phyloP scores from a whole-genome alignment of 53 echinoderm and acorn worm genomes.

The Zoroaster sp. region DNA sequence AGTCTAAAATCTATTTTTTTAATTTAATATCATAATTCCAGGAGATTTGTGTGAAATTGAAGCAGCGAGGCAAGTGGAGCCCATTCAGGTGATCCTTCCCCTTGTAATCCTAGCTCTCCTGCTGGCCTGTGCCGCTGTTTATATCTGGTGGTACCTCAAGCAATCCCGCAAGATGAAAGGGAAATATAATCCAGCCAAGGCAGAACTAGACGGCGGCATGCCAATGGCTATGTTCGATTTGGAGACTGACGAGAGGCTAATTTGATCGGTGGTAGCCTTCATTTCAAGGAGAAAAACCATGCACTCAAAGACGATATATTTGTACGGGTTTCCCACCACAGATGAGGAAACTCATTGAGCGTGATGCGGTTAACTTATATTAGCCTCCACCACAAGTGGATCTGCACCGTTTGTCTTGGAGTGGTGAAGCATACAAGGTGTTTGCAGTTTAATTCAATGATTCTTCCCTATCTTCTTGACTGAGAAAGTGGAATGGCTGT shows the following conservation, averaged over 20 bases:
- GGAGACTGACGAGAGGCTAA: constrained; percentile 92
- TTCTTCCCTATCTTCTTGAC: too few relatives aligned
- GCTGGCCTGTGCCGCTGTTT: constrained; percentile 58
- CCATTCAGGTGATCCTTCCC: constrained; percentile 56
- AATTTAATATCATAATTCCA: neutral
- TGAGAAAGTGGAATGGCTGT: too few relatives aligned
- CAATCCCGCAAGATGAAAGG: constrained; percentile 94
- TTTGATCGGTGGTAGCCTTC: constrained; percentile 50
- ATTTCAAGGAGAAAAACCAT: too few relatives aligned
- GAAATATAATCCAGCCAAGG: constrained; percentile 97
- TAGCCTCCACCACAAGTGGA: too few relatives aligned
- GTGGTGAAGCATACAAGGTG: too few relatives aligned
- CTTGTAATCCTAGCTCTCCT: constrained; percentile 75
- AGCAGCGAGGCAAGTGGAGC: neutral
- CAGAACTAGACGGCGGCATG: constrained; percentile 84
- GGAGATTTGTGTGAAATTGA: constrained; percentile 50
- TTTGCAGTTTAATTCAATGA: too few relatives aligned
- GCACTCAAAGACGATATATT: too few relatives aligned
- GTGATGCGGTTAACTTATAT: too few relatives aligned
- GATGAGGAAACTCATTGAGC: too few relatives aligned
- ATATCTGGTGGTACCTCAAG: constrained; percentile 86
- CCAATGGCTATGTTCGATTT: constrained; percentile 92
- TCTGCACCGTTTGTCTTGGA: too few relatives aligned
- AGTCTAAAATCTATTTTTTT: neutral
- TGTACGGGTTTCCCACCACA: too few relatives aligned